A percentile compares a stretch with the other conserved stretches of the same genome.
phyloP scores from a whole-genome alignment of 2,113 vertebrate species.

The Noctilio leporinus region DNA sequence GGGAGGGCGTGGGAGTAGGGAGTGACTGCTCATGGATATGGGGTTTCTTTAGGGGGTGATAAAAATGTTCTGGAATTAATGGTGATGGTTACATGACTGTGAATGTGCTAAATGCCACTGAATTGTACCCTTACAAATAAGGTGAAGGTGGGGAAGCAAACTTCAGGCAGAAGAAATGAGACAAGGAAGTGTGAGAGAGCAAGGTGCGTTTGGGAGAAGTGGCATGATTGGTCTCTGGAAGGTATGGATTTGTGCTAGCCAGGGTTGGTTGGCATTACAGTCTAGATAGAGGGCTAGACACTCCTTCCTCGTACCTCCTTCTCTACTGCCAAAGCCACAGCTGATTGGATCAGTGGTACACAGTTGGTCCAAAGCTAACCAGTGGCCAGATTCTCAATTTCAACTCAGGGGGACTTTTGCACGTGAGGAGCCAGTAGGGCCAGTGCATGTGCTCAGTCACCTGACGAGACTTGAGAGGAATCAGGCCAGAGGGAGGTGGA shows the following conservation, averaged over 20 bases:
- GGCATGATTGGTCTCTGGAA: background rate
- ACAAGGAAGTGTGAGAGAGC: background rate
- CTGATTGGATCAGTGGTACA: background rate
- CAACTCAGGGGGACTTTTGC: background rate
- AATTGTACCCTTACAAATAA: background rate
- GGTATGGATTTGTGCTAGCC: background rate
- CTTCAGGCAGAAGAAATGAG: background rate
- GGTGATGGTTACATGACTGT: background rate
- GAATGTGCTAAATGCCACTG: background rate
- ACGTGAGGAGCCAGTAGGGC: background rate
- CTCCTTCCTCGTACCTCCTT: background rate
- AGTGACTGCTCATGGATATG: background rate
- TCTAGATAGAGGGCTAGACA: background rate
- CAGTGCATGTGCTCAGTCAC: background rate
- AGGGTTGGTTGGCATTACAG: background rate
- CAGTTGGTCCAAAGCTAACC: background rate
- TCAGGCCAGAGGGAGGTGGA: background rate
- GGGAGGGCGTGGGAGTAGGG: background rate
- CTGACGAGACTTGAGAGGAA: background rate
- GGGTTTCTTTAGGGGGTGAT: background rate
- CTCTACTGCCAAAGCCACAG: background rate
- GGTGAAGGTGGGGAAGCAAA: background rate
- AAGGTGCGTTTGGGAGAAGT: background rate
- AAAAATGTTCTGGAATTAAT: background rate
- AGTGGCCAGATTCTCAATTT: background rate